Conservation (phyloP, 2,113 vertebrate species). For the Hiodon tergisus region DNA sequence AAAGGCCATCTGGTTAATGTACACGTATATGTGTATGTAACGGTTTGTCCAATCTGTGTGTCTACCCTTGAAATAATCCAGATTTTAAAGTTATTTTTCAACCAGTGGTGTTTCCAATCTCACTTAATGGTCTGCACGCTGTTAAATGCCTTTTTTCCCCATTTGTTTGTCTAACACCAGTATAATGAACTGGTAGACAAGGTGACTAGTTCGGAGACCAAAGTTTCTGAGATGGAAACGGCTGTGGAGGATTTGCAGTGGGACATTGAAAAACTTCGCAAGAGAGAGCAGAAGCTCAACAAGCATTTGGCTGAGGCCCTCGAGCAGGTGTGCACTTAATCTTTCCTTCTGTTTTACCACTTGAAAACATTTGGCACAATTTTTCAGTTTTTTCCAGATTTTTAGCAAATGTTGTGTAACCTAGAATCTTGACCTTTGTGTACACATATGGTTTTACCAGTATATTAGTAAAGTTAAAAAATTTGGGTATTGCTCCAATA, state of each 20-base stretch:
- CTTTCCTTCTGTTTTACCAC: neutral
- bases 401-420: no score
- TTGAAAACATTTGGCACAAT: neutral
- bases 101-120: neutral
- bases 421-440: no score
- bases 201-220: constrained; percentile 84
- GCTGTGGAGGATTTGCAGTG: constrained; percentile 88
- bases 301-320: constrained; percentile 84
- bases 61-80: no score
- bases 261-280: constrained; percentile 90
- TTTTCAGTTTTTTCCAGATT: neutral
- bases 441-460: no score
- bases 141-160: neutral
- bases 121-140: neutral
- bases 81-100: no score
- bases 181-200: constrained; percentile 88
- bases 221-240: constrained; percentile 91
- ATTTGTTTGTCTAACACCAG: constrained; percentile 39
- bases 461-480: no score
- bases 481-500: no score
- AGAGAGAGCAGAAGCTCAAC: constrained; percentile 86
- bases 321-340: constrained; percentile 67
- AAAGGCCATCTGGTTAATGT: no score
- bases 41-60: no score
- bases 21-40: no score